These are phyloP conservation scores for Drosophila kepulauana DNA, from an alignment of 1,140 invertebrate species.

Conservation along the genomic window DNA sequence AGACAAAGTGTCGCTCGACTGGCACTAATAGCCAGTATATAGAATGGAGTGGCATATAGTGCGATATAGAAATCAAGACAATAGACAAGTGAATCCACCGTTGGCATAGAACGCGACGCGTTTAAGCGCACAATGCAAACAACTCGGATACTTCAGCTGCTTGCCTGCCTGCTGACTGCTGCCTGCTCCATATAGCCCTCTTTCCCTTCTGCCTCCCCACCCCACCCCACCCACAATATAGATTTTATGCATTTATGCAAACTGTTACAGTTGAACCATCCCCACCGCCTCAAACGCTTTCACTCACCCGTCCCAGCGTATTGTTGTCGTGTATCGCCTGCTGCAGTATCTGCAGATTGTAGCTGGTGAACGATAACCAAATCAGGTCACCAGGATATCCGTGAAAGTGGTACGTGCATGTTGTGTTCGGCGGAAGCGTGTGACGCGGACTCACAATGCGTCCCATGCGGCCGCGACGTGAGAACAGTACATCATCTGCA, in stretches of 20 bases:
- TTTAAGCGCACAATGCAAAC: slow-evolving; percentile 67
- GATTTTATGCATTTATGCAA: slow-evolving; percentile 73
- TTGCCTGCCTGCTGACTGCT: neutral
- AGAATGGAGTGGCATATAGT: neutral
- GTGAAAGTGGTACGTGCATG: slow-evolving; percentile 93
- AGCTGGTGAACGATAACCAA: slow-evolving; percentile 95
- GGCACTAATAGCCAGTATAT: slow-evolving; percentile 50
- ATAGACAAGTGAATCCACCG: slow-evolving; percentile 50
- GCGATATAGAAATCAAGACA: slow-evolving; percentile 52
- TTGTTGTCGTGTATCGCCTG: slow-evolving; percentile 85
- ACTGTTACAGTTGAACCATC: slow-evolving; percentile 35
- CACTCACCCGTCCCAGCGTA: slow-evolving; percentile 83
- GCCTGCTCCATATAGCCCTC: neutral
- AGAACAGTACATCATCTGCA: slow-evolving; percentile 86
- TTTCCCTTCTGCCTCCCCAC: neutral
- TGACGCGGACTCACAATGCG: slow-evolving; percentile 91
- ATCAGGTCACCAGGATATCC: slow-evolving; percentile 91
- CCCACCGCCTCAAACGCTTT: slow-evolving; percentile 35
- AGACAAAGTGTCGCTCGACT: slow-evolving; percentile 54
- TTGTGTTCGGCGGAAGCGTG: slow-evolving; percentile 93
- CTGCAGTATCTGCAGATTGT: slow-evolving; percentile 90
- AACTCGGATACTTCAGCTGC: slow-evolving; percentile 48
- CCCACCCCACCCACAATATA: neutral
- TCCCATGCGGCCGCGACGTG: slow-evolving; percentile 87
- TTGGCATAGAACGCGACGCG: slow-evolving; percentile 56